Evolutionary conservation across 2,797 vertebrate species (phyloP).

Genomic region (Champsocephalus esox): DNA sequence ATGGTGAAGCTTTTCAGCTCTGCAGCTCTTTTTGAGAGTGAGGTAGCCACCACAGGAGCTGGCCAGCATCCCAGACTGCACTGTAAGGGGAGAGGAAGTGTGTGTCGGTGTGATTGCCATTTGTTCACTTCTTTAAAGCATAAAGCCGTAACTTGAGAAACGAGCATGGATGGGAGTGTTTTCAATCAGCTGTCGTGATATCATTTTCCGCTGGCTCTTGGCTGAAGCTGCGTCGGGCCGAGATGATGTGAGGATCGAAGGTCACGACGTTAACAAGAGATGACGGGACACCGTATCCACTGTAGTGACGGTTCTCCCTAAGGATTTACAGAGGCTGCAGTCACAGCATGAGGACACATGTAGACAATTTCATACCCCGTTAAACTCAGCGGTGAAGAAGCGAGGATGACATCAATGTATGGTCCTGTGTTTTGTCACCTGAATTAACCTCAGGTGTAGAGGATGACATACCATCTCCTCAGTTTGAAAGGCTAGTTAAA

Average conservation of each 20-base stretch:
- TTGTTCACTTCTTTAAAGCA: slow-evolving; percentile 38
- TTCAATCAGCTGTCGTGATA: slow-evolving; percentile 67
- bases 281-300: slow-evolving; percentile 35
- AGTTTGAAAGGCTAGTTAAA: not conserved
- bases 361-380: slow-evolving; percentile 53
- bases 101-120: slow-evolving; percentile 12
- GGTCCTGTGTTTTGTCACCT: slow-evolving; percentile 19
- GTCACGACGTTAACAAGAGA: slow-evolving; percentile 44
- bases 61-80: slow-evolving; percentile 68
- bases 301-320: slow-evolving; percentile 8
- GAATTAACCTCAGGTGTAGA: not conserved
- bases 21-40: slow-evolving; percentile 52
- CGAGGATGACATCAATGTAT: slow-evolving; percentile 29
- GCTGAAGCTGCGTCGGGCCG: not conserved
- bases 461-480: not conserved
- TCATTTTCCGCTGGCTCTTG: slow-evolving; percentile 41
- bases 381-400: slow-evolving; percentile 30
- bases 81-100: slow-evolving; percentile 31
- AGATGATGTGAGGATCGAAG: slow-evolving; percentile 13
- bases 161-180: slow-evolving; percentile 50
- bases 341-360: slow-evolving; percentile 39
- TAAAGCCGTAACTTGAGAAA: slow-evolving; percentile 23
- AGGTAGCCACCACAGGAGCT: slow-evolving; percentile 64
- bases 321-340: slow-evolving; percentile 16
- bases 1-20: slow-evolving; percentile 52